Conservation (phyloP, 2,797 vertebrate genomes). For the Argentina silus region DNA sequence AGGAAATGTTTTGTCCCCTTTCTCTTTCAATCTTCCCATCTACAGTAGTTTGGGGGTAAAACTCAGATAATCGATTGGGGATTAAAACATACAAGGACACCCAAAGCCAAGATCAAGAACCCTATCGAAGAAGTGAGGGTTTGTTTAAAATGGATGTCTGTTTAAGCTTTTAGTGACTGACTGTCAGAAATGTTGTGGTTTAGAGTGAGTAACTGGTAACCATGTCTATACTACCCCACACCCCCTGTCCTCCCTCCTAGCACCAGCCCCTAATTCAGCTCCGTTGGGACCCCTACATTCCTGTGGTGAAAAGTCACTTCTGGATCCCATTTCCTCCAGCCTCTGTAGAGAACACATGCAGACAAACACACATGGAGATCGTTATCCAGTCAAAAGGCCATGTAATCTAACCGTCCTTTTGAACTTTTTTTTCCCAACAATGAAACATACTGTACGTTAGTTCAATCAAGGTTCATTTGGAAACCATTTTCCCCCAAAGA, state of each 20-base stretch:
- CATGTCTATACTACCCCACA: neutral
- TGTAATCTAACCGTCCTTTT: constrained; percentile 61
- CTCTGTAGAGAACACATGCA: constrained; percentile 50
- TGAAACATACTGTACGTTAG: constrained; percentile 24
- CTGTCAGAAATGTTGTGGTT: constrained; percentile 40
- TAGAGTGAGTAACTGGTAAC: constrained; percentile 22
- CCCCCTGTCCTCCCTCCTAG: constrained; percentile 30
- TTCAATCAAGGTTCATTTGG: constrained; percentile 40
- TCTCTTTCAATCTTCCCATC: constrained; percentile 24
- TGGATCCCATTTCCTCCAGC: constrained; percentile 64
- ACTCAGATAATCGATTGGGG: constrained; percentile 38
- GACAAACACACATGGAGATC: constrained; percentile 68
- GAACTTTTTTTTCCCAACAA: constrained; percentile 29
- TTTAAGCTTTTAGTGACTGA: constrained; percentile 9
- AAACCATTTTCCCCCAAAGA: constrained; percentile 4
- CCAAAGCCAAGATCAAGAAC: constrained; percentile 41
- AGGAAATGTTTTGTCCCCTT: constrained; percentile 7
- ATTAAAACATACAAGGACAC: constrained; percentile 48
- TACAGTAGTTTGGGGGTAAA: constrained; percentile 38
- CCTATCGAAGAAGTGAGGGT: constrained; percentile 25
- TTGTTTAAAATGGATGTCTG: constrained; percentile 38
- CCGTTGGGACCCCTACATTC: constrained; percentile 61
- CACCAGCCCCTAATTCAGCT: constrained; percentile 44
- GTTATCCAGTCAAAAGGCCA: constrained; percentile 67
- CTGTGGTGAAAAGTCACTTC: constrained; percentile 65